phyloP scores from a whole-genome alignment of 2,888 invertebrate species.

The Chymomyza caudatula region DNA sequence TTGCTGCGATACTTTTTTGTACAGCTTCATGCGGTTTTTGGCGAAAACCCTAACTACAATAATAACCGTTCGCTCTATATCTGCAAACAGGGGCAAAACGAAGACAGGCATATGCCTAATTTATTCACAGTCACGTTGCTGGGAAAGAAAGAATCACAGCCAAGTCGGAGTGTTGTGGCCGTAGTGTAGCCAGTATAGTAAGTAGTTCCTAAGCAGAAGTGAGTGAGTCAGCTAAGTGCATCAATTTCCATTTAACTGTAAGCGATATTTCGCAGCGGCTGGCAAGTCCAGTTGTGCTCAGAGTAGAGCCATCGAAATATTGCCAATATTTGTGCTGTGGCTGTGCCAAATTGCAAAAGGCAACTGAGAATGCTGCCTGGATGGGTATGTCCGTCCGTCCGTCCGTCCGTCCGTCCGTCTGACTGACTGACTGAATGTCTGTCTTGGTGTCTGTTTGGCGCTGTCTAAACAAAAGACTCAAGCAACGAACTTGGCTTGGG shows the following conservation, averaged over 20 bases:
- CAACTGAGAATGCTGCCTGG: conserved; percentile 8
- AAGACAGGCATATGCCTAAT: conserved; percentile 60
- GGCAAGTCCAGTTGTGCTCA: conserved; percentile 23
- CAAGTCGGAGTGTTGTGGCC: conserved; percentile 16
- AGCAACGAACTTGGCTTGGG: conserved; percentile 66
- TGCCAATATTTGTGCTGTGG: conserved; percentile 58
- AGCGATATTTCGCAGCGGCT: conserved; percentile 56
- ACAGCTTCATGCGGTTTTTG: conserved; percentile 4
- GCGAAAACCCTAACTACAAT: conserved; percentile 2
- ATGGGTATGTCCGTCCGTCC: not conserved
- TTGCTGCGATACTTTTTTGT: not conserved
- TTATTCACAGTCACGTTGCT: conserved; percentile 70
- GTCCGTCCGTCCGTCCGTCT: too few species aligned
- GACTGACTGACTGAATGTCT: not conserved
- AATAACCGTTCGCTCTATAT: conserved; percentile 46
- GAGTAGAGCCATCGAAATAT: conserved; percentile 45
- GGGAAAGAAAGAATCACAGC: conserved; percentile 39
- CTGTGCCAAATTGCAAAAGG: conserved; percentile 54
- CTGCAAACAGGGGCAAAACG: conserved; percentile 51
- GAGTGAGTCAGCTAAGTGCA: conserved; percentile 74
- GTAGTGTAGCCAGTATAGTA: not conserved
- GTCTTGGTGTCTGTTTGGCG: conserved; percentile 46
- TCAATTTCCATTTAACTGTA: conserved; percentile 73
- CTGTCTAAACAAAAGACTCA: conserved; percentile 70
- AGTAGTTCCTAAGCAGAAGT: conserved; percentile 50